These are phyloP conservation scores for Lepidurus arcticus DNA, from an alignment of 1,140 invertebrate species.

Conservation along the genomic window DNA sequence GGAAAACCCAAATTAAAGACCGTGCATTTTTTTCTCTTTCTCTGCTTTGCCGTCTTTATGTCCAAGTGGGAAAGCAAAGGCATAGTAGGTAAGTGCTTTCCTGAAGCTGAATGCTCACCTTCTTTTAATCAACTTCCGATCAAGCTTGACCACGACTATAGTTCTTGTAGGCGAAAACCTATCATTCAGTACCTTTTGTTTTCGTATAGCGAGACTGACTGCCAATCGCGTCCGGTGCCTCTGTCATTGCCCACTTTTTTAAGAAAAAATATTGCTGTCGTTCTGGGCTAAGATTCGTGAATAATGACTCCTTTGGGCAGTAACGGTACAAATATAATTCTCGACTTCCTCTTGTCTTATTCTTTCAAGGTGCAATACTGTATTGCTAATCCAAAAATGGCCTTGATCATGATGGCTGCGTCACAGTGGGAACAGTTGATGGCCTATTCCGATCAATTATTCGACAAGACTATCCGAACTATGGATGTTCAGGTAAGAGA, in stretches of 20 bases:
- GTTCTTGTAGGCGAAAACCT: not conserved
- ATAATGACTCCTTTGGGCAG: not conserved
- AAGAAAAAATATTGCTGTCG: not conserved
- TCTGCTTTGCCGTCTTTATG: not conserved
- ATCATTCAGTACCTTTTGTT: not conserved
- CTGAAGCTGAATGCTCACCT: not conserved
- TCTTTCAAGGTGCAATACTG: not conserved
- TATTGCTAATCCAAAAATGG: not conserved
- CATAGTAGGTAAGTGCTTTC: not conserved
- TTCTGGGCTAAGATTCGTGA: not conserved
- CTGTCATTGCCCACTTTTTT: not conserved
- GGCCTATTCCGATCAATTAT: not conserved
- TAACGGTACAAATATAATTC: not conserved
- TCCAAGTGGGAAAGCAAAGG: not conserved
- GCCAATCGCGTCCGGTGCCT: too few species aligned
- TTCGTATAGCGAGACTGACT: too few species aligned
- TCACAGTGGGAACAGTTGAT: constrained; percentile 4
- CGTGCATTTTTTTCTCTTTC: not conserved
- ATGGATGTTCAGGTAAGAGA: constrained; percentile 8
- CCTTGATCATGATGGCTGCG: constrained; percentile 1
- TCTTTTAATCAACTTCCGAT: not conserved
- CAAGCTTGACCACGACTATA: not conserved
- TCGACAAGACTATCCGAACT: not conserved
- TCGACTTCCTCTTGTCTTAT: not conserved
- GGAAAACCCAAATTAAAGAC: not conserved